These are phyloP conservation scores for Rattus rattus DNA, from an alignment of 2,113 vertebrate species.

Conservation along the genomic window DNA sequence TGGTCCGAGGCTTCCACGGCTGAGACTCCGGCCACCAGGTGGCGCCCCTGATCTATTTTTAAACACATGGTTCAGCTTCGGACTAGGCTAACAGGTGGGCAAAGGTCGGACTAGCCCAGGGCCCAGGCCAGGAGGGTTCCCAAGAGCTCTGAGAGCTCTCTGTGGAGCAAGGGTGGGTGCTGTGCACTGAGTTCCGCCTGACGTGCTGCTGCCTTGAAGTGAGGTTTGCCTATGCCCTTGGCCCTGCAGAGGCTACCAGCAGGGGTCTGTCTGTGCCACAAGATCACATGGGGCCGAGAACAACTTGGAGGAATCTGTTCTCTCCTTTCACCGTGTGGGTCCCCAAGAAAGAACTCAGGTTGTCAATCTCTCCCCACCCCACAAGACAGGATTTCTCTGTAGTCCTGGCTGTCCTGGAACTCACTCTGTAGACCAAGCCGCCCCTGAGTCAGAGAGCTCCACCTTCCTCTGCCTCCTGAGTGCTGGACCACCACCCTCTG, in stretches of 20 bases:
- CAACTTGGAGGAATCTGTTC: too few relatives aligned
- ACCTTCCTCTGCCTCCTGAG: not conserved
- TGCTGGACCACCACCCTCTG: not conserved
- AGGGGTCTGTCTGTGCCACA: not conserved
- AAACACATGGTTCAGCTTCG: not conserved
- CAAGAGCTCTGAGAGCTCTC: not conserved
- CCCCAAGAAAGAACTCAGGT: not conserved
- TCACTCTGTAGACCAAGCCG: too few relatives aligned
- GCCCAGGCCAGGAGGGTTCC: not conserved
- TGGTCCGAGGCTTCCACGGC: rapidly evolving
- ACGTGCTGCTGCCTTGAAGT: not conserved
- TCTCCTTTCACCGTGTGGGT: not conserved
- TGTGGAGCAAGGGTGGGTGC: not conserved
- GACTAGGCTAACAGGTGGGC: rapidly evolving
- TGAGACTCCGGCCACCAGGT: constrained; percentile 59
- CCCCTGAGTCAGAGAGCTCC: not conserved
- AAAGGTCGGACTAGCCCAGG: rapidly evolving
- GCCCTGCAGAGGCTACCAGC: not conserved
- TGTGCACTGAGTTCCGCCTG: too few relatives aligned
- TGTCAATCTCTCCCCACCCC: not conserved
- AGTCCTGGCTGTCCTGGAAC: not conserved
- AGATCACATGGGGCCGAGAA: not conserved
- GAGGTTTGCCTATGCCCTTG: not conserved
- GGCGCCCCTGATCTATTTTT: constrained; percentile 4
- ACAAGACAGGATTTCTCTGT: not conserved